Evolutionary conservation across 2,113 vertebrate genomes (phyloP).

Genomic region (Xiphophorus maculatus): DNA sequence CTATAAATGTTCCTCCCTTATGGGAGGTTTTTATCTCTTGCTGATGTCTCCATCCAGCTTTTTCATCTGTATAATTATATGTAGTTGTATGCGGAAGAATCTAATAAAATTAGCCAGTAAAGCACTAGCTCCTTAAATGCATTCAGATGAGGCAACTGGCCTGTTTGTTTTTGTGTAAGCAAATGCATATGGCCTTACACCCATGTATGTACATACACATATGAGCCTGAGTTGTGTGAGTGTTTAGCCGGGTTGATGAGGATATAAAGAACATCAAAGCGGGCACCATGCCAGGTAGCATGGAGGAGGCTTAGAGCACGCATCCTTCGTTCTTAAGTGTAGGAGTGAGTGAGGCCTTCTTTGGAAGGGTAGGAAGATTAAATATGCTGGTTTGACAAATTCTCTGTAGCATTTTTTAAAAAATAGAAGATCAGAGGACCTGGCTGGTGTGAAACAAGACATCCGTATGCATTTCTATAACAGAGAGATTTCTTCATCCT

Average conservation of each 20-base stretch:
- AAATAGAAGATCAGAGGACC: constrained; percentile 18
- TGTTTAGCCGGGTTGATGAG: constrained; percentile 59
- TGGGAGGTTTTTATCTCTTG: constrained; percentile 9
- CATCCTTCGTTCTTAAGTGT: constrained; percentile 46
- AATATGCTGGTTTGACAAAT: constrained; percentile 43
- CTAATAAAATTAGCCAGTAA: constrained; percentile 27
- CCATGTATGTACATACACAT: constrained; percentile 17
- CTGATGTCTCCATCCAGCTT: constrained; percentile 5
- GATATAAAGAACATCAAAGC: constrained; percentile 57
- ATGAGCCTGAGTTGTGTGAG: constrained; percentile 31
- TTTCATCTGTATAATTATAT: neutral
- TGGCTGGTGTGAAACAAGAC: constrained; percentile 32
- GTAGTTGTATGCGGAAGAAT: constrained; percentile 6
- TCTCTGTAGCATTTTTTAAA: neutral
- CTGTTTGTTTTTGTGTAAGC: constrained; percentile 26
- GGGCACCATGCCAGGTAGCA: constrained; percentile 59
- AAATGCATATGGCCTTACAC: constrained; percentile 30
- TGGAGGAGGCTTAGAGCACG: constrained; percentile 20
- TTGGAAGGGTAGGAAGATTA: constrained; percentile 35
- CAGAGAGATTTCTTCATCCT: constrained; percentile 58
- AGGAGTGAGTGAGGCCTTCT: constrained; percentile 39
- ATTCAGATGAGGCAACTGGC: constrained; percentile 8
- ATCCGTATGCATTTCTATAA: constrained; percentile 42
- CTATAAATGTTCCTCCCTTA: neutral
- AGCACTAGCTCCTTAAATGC: constrained; percentile 6